Base-by-base conservation (phyloP, 2,797 vertebrate genomes). In the Hozukius guyotensis region DNA sequence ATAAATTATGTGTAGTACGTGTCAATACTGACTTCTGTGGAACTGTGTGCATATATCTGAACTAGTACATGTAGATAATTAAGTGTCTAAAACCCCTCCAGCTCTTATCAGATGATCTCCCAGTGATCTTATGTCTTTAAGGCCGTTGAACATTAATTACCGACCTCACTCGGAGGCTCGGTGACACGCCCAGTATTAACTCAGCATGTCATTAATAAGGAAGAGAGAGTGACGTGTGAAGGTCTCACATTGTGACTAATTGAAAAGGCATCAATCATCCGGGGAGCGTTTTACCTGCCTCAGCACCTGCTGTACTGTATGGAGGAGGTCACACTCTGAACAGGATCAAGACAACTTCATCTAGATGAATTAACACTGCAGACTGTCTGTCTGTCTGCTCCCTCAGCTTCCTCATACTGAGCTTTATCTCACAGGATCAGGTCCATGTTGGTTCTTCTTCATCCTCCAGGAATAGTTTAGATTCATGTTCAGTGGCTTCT, bases 191-290 rank as follows among this genome's bases (percentile, higher is more conserved):
- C 49, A 8, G 86, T 63, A 75, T 82, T 86, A 90, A 81, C 82
- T 16, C 83, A 74, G 87, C 65, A 31, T 72, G 75, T 85, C 90
- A 83, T 92, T 91, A 93, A 93, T 88, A 86, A 87, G 72, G 75
- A 34, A 27, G 59, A 14, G 57, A 91, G 88, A 92, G 82, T 82
- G 83, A 88, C 82, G 68, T 84, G 82, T 89, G 88, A 92, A 89
- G 87, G 88, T 85, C 88, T 93, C 88, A 74, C 88, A 77, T 91
- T 87, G 84, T 60, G 75, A 85, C 77, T 91, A 87, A 92, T 89
- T 95, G 93, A 95, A 95, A 95, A 92, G 86, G 88, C 89, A 94
- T 95, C 95, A 92, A 94, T 96, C 96, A 90, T 96, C 94, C 75
- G 88, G 87, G 91, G 90, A 46, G 94, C 90, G 69, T 75, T 95